Base-by-base conservation (phyloP, 2,888 invertebrate species). In the Microctonus aethiopoides region DNA sequence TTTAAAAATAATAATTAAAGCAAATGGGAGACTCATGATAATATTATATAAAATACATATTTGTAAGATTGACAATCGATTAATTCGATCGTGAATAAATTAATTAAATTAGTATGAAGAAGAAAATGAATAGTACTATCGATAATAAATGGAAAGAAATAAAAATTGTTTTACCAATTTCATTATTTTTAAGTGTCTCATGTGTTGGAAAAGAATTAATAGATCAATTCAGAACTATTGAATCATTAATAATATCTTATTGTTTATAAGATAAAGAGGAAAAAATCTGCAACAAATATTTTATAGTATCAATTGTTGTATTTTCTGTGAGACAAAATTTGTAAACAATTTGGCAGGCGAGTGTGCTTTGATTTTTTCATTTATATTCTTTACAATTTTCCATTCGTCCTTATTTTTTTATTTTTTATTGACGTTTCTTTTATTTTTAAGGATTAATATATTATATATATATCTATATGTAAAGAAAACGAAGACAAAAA, bases 61-160 rank as follows among this genome's bases (percentile, higher is more conserved):
- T 26, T 11, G 46, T 57, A 59, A 59, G 36, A 67, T 59, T 67
- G 66, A 67, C 46, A 59, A 67, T 67, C 66, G 59, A 67, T 16
- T 39, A 36, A 59, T 57, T 67, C 32, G 26, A 56, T 46, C 20
- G 54, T 61, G 39, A 7, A 32, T 13, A 7, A 26, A 16, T 16
- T 16, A 46, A n/a, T 46, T 3, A 20, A 46, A n/a, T 7, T n/a
- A 46, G 9, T 16, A n/a, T 5, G 7, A 29, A 29, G 3, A 29
- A 29, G 29, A 5, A 29, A 29, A 29, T 29, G 7, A 29, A 29
- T 29, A 29, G 7, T 29, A 7, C 3, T 46, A 16, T 16, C 4
- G 16, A 16, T 46, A 46, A 6, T 46, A n/a, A 46, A 46, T n/a
- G 20, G 16, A 6, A 46, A 46, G 16, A 46, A n/a, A 22, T 13